Evolutionary conservation across 1,140 invertebrate species (phyloP), one percentile per base, ranked within the genome.

Genomic region (Calosoma granatense): DNA sequence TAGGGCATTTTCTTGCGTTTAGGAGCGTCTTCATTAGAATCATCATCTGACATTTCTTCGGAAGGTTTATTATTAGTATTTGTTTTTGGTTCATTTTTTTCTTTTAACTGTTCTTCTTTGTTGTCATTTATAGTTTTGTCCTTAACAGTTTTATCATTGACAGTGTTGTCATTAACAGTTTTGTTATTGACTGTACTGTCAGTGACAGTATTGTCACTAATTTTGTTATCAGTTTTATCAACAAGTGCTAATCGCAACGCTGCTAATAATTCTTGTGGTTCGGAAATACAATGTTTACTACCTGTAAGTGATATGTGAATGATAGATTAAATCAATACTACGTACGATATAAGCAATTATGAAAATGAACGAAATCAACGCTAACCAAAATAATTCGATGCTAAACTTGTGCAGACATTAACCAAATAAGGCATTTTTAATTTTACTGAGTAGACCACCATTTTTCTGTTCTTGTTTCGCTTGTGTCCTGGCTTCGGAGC

Each of bases 361-460:
- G 23, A 60, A 52, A 59, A 26, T n/a, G n/a, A n/a, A n/a, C n/a
- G n/a, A n/a, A n/a, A n/a, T n/a, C n/a, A n/a, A n/a, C 17, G 56
- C 51, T 56, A 47, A 20, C 22, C 36, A 59, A 60, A 54, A 57
- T 56, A 55, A 51, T 55, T 56, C 51, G 20, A 55, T 22, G 41
- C 26, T 47, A 36, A 51, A 55, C 51, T 57, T 56, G 41, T 41
- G 39, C 39, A 51, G 51, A 14, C 22, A 53, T 76, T 76, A 83
- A 61, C 82, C 82, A 73, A 84, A 84, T 65, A 85, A 77, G 36
- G 80, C 81, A 62, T 73, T 78, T 69, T 84, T 84, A 60, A 85
- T 79, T 72, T 79, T 82, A 66, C 60, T 70, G 59, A 85, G 72
- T 51, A 84, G 64, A 62, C 81, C 76, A 56, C 72, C 66, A 56